Base-by-base conservation (phyloP, 2,888 invertebrate genomes). In the Hecatera dysodea region DNA sequence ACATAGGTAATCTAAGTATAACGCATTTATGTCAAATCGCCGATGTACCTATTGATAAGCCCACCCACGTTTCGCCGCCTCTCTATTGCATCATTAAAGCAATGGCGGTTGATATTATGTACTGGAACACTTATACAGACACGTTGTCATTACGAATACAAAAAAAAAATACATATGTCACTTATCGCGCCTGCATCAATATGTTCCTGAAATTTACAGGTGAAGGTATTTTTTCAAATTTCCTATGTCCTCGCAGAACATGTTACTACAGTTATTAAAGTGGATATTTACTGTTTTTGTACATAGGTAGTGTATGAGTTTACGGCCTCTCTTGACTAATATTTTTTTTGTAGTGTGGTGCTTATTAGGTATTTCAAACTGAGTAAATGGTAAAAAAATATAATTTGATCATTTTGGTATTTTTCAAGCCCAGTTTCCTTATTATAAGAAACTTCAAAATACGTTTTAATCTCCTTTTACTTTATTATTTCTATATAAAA, bases 21-120 rank as follows among this genome's bases (percentile, higher is more conserved):
- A 94, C 95, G 93, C 95, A 94, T 95, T 95, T 95, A 93, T 94
- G 93, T 95, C 94, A 94, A 94, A 94, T 95, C 93, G 93, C 85
- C 91, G 94, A 95, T 94, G 91, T 93, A 92, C 88, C 90, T 88
- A 87, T 86, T 88, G 95, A 95, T 95, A 95, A 95, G 94, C 92
- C 94, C 95, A 95, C 95, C 94, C 94, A 94, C 93, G 92, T 90
- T 90, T 90, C 86, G 87, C 85, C 87, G 88, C 85, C 78, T 82
- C 86, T 86, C 88, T 87, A 86, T 93, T 93, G 93, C 94, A 90
- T 90, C 92, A 93, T 89, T 88, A 87, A 86, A 89, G 90, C 88
- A 86, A 92, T 92, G 92, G 93, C 92, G 89, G 90, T 87, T 86
- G 82, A 86, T 89, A 87, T 89, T 86, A 87, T 88, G 81, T 88